Evolutionary conservation across 2,113 vertebrate species (phyloP).

Genomic region (Ciconia boyciana): DNA sequence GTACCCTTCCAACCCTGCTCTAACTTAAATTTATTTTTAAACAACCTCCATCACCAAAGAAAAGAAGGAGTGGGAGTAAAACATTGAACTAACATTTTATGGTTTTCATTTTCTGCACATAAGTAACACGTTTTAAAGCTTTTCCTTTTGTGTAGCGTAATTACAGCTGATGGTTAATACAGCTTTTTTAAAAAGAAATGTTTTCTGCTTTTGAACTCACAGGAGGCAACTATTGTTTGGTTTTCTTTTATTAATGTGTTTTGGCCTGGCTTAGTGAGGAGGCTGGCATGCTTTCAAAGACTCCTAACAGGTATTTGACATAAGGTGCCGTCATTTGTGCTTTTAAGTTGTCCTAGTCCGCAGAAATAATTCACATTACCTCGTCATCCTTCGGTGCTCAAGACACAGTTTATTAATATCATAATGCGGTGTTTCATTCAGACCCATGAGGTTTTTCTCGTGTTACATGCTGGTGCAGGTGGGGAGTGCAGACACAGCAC

Average conservation of each 20-base stretch:
- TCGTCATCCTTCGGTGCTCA: background rate
- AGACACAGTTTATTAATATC: background rate
- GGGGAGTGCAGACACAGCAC: background rate
- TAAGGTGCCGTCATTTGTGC: background rate
- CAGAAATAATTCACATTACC: background rate
- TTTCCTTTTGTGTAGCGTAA: background rate
- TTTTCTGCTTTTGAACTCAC: background rate
- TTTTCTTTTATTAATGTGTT: background rate
- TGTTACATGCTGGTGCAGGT: background rate
- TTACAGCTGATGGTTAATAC: background rate
- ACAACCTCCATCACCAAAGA: background rate
- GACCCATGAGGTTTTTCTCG: accelerated
- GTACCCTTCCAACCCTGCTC: background rate
- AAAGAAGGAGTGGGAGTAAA: background rate
- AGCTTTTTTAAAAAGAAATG: background rate
- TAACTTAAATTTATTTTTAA: background rate
- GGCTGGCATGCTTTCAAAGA: background rate
- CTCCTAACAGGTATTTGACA: background rate
- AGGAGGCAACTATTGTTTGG: background rate
- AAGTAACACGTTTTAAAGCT: background rate
- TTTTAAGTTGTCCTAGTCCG: background rate
- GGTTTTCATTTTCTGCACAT: background rate
- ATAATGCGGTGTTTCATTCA: background rate
- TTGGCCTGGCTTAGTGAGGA: background rate
- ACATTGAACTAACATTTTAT: background rate